Evolutionary conservation across 2,113 vertebrate genomes (phyloP).

Genomic region (Vireo altiloquus): DNA sequence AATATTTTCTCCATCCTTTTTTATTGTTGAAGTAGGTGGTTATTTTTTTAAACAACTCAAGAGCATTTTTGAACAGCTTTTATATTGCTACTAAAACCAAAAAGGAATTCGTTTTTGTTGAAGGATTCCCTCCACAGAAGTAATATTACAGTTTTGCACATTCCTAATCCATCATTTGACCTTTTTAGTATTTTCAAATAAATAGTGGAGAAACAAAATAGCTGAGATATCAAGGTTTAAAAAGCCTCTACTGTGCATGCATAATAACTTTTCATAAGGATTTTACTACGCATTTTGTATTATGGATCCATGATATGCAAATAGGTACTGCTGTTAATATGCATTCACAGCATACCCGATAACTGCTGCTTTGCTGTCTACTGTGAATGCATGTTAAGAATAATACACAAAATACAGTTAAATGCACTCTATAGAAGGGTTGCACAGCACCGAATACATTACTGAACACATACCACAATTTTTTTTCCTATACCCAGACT

Average conservation of each 20-base stretch:
- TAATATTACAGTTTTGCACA: conserved; percentile 43
- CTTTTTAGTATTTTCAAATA: conserved; percentile 63
- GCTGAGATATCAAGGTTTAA: conserved; percentile 60
- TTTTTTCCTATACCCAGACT: not conserved
- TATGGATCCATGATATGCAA: conserved; percentile 56
- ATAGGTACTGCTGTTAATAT: conserved; percentile 56
- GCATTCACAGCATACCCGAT: conserved; percentile 41
- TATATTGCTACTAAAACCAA: not conserved
- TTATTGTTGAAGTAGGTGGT: not conserved
- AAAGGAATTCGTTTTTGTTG: not conserved
- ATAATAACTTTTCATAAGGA: conserved; percentile 58
- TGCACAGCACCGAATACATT: not conserved
- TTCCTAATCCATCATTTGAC: conserved; percentile 48
- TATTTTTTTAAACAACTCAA: not conserved
- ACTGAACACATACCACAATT: not conserved
- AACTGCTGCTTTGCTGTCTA: conserved; percentile 64
- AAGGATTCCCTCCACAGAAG: conserved; percentile 21
- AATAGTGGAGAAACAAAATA: conserved; percentile 55
- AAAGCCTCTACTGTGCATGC: conserved; percentile 54
- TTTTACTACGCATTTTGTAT: conserved; percentile 41
- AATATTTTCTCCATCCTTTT: not conserved
- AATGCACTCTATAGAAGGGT: not conserved
- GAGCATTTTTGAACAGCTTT: not conserved
- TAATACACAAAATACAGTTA: conserved; percentile 28
- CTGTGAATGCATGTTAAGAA: conserved; percentile 55